Base-by-base conservation (phyloP, 2,888 invertebrate genomes). In the Brassicogethes aeneus region DNA sequence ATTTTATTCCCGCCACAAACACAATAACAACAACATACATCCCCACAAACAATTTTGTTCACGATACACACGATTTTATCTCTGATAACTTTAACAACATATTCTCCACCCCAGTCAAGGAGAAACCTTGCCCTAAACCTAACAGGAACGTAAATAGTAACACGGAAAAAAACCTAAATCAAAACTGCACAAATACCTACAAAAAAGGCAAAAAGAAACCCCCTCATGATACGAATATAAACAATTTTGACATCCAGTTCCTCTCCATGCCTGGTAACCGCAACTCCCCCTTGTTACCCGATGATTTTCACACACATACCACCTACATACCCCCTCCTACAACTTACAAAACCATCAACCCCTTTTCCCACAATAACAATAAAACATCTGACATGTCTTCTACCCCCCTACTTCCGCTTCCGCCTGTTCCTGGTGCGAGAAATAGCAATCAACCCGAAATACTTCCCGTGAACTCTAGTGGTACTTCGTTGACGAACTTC, bases 401-500 rank as follows among this genome's bases (percentile, higher is more conserved):
- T 5, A 47, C 49, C 30, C 42, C 53, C 3, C 40, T 66, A 39
- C 44, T 64, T 32, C 61, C 62, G 2, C 36, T 60, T 29, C 58
- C 62, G 2, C 54, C 60, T 3, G 54, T 57, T 31, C 48, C 51
- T 12, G 38, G 17, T 16, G 40, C 43, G n/a, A 45, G 48, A 40
- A 51, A 42, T 41, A 52, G 46, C 31, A 54, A 60, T 12, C 64
- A 62, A 41, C 57, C 64, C 1, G 64, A 66, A 39, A 55, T 62
- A 32, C 58, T 65, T 1, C 60, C 64, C 2, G 53, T 61, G 5
- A 55, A 56, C 15, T 54, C 59, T 15, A 60, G 54, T 8, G 73
- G 75, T 29, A 74, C 72, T 3, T 73, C 75, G 40, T 65, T 81
- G 23, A 82, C 86, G 1, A 88, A 87, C 63, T 88, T 88, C 60